Percentiles rank a stretch among this genome's conserved stretches.
Conservation (phyloP, 2,888 invertebrate genomes). For the Arctia plantaginis region DNA sequence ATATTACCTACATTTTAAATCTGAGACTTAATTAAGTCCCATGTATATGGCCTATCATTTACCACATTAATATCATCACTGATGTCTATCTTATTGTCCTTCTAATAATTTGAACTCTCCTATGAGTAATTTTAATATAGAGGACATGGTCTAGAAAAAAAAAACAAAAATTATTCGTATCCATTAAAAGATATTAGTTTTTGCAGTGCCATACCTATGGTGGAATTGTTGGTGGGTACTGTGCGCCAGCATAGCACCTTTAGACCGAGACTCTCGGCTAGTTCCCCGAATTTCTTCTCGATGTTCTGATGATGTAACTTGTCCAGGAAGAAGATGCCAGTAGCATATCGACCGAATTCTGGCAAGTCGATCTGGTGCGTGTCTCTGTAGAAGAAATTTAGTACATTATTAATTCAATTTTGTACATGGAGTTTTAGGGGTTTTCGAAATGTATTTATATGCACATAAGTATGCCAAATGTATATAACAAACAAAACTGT, state of each 20-base stretch:
- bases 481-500: too few relatives aligned
- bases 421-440: background rate
- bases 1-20: background rate
- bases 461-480: too few relatives aligned
- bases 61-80: background rate
- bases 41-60: too few relatives aligned
- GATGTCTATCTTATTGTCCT: background rate
- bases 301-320: slow-evolving; percentile 92
- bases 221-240: slow-evolving; percentile 94
- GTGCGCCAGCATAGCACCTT: slow-evolving; percentile 97
- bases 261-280: slow-evolving; percentile 93
- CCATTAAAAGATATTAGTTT: background rate
- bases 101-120: background rate
- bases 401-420: background rate
- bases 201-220: slow-evolving; percentile 89
- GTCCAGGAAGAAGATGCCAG: slow-evolving; percentile 98
- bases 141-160: background rate
- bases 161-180: too few relatives aligned
- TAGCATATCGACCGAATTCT: slow-evolving; percentile 95
- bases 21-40: background rate
- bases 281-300: slow-evolving; percentile 92
- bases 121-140: background rate
- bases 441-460: too few relatives aligned
- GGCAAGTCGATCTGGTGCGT: slow-evolving; percentile 94
- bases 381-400: slow-evolving; percentile 85